Evolutionary conservation across 2,113 vertebrate species (phyloP), one percentile per base, ranked within the genome.

Genomic region (Leptobrachium ailaonicum): DNA sequence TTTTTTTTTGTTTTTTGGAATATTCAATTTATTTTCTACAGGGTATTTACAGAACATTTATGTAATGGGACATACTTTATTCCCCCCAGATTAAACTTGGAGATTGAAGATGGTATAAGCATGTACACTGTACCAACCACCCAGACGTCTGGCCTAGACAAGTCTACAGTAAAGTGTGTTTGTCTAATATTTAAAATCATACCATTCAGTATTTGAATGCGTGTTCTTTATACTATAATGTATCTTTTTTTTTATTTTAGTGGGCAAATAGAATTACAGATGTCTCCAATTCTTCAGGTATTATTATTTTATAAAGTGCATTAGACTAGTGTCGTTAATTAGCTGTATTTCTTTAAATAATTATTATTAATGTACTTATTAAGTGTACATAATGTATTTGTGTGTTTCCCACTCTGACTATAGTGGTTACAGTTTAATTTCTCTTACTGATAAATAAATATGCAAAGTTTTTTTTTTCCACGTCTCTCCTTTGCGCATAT

Each of bases 271-370:
- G 92, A 93, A 71, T 88, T 94, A 80, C 93, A 94, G 13, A 86
- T 89, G 12, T 85, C 89, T 82, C 85, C 85, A 0, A 86, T 90
- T 79, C 88, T 86, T 63, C 95, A 96, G 96, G 96, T 97, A 94
- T 0, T 85, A 12, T 2, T 5, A 4, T 43, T 68, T 5, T 2
- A 42, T 4, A 8, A 60, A 60, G 13, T 12, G 13, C 9, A 12
- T 2, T 60, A 3, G 11, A 5, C 4, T 50, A 4, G 4, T 50
- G 47, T 5, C 4, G 47, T 8, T 50, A 50, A 50, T 50, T 50
- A 50, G 8, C 4, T 8, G 8, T 50, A 8, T 50, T 50, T 50
- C 8, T 50, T 32, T 32, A 32, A 32, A 32, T 32, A 32, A 32
- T 32, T 32, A 32, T 32, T 32, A 32, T 32, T 32, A 32, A 32